Base-by-base conservation (phyloP, 1,140 invertebrate genomes). In the Galendromus occidentalis region DNA sequence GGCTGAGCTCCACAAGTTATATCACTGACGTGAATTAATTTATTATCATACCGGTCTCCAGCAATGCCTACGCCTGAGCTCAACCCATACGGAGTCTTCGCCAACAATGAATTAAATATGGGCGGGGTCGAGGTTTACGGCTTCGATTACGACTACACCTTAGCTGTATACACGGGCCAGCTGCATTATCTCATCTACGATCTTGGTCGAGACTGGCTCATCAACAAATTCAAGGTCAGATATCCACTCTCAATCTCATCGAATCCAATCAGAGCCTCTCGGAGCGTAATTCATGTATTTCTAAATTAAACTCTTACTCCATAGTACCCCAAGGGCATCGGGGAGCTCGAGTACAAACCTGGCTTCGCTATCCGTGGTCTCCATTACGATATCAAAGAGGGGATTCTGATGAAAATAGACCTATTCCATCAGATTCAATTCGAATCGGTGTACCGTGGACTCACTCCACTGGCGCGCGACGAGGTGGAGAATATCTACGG, bases 91-190 rank as follows among this genome's bases (percentile, higher is more conserved):
- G 88, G 85, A 20, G 88, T 97, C 0, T 98, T 96, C 80, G 89
- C 90, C n/a, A 96, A 92, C 76, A 97, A 97, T 78, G 91, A 97
- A 74, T 78, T 96, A 22, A 86, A 94, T 76, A 76, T 98, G 25
- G 81, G 84, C 67, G 87, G 94, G 74, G 87, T 97, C 41, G 82
- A 89, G 72, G 88, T 96, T 0, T 97, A 95, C 80, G 94, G 94
- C 18, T 98, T 97, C 80, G 94, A 98, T 79, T 98, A 97, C 80
- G 94, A 98, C 75, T 98, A 97, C 73, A 98, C 94, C 0, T 75
- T 97, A 67, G 92, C 92, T n/a, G 87, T 87, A 71, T 98, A 98
- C 75, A 92, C 89, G 72, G 85, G 86, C 20, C 82, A 85, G 42
- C 78, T 97, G 73, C 89, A 96, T 75, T 82, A 86, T 73, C 78